Conservation (phyloP, 1,140 invertebrate species). For the Anadara kagoshimensis region DNA sequence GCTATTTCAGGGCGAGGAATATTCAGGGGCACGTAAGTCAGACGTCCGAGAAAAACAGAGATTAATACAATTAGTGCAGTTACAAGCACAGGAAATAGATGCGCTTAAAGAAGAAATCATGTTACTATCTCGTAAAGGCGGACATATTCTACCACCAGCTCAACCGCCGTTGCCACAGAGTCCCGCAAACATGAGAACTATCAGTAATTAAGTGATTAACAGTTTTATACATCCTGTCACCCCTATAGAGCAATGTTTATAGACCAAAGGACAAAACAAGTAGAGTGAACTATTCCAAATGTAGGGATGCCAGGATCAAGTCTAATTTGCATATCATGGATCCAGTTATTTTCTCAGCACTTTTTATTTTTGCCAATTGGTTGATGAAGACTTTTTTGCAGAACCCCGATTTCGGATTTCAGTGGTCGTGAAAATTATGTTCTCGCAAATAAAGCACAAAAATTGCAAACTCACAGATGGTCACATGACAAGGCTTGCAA, state of each 20-base stretch:
- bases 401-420: no score
- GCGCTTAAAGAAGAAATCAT: slow-evolving; percentile 73
- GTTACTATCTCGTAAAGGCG: slow-evolving; percentile 72
- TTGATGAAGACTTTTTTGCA: no score
- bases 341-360: no score
- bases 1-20: slow-evolving; percentile 68
- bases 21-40: slow-evolving; percentile 63
- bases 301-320: no score
- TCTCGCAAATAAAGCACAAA: no score
- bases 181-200: slow-evolving; percentile 50
- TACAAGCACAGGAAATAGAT: slow-evolving; percentile 73
- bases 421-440: no score
- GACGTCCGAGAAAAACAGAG: slow-evolving; percentile 69
- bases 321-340: no score
- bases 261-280: not conserved
- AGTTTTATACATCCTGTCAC: not conserved
- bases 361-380: no score
- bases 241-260: not conserved
- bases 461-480: no score
- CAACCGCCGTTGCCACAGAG: slow-evolving; percentile 68
- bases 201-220: slow-evolving; percentile 44
- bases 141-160: slow-evolving; percentile 72
- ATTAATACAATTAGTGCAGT: slow-evolving; percentile 71
- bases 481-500: no score
- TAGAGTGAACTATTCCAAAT: not conserved